Percentiles rank a stretch among this genome's conserved stretches.
Conservation (phyloP, 2,888 invertebrate species). For the Sisyra terminalis region DNA sequence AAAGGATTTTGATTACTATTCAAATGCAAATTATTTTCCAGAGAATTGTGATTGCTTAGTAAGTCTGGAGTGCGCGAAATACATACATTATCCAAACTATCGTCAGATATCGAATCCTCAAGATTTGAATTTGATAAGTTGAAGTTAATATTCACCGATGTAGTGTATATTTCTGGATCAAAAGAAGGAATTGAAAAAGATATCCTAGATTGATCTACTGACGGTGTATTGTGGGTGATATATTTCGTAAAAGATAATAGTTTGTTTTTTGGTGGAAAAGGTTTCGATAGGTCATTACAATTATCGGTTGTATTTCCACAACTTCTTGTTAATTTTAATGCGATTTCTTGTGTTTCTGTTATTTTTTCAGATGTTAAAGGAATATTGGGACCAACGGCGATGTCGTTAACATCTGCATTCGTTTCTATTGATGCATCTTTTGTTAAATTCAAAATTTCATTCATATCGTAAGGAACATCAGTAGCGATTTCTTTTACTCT, state of each 20-base stretch:
- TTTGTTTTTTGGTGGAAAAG: slow-evolving; percentile 23
- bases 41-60: slow-evolving; percentile 36
- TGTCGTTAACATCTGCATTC: slow-evolving; percentile 27
- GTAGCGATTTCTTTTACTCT: slow-evolving; percentile 39
- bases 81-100: slow-evolving; percentile 25
- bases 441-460: slow-evolving; percentile 25
- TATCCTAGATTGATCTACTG: slow-evolving; percentile 15
- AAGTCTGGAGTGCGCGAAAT: slow-evolving; percentile 35
- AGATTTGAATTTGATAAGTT: slow-evolving; percentile 30
- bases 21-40: slow-evolving; percentile 20
- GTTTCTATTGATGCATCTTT: slow-evolving; percentile 24
- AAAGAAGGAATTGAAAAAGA: slow-evolving; percentile 23
- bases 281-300: slow-evolving; percentile 8
- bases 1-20: slow-evolving; percentile 5
- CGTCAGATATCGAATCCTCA: slow-evolving; percentile 29
- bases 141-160: slow-evolving; percentile 41
- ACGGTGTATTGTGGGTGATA: slow-evolving; percentile 15
- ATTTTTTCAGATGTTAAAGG: slow-evolving; percentile 12
- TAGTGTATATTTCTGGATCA: slow-evolving; percentile 26
- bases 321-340: slow-evolving; percentile 22
- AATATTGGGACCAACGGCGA: slow-evolving; percentile 30
- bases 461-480: slow-evolving; percentile 36
- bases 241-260: slow-evolving; percentile 18
- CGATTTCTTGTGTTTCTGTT: slow-evolving; percentile 19
- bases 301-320: slow-evolving; percentile 21